Base-by-base conservation (phyloP, 1,140 invertebrate species). In the Harpegnathos saltator region DNA sequence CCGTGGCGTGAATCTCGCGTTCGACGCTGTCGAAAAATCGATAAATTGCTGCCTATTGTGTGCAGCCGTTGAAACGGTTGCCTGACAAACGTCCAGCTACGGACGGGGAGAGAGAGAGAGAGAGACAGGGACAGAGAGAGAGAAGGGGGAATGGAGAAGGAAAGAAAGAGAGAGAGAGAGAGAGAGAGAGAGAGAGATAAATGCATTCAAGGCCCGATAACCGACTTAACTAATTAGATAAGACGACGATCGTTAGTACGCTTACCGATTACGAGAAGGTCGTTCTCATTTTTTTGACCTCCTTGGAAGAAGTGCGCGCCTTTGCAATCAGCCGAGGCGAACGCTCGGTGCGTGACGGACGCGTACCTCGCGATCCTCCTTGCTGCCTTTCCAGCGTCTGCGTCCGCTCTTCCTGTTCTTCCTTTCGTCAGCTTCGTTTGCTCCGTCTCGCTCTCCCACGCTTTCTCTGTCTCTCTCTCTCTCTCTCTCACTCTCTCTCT, bases 261-360 rank as follows among this genome's bases (percentile, higher is more conserved):
- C 85, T 81, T 84, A 88, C 86, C 82, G 74, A 72, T n/a, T 48
- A 74, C 14, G 63, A 75, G 26, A 61, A 75, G 26, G n/a, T 15
- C 71, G 63, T 7, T 84, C 52, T 84, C 82, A 84, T 87, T 73
- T 52, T 87, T 44, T 44, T 44, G 1, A 7, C 4, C 9, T 9
- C 0, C 38, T 44, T 22, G 19, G 17, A 48, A 78, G n/a, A n/a
- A 78, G 52, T 50, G 33, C 52, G 33, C 65, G 65, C 11, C 19
- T 52, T 54, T 59, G 22, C 65, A 44, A n/a, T 52, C 12, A 58
- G n/a, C 63, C 44, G 59, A 62, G n/a, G 1, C 24, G 7, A 44
- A 33, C 26, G 58, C 29, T 12, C 14, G 29, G 33, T 69, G 75
- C 52, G 75, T 80, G 33, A 80, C 75, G 52, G 38, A 80, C 63